Percentiles rank a stretch among this genome's conserved stretches.
phyloP scores from a whole-genome alignment of 2,113 vertebrate species.

The Speoplatyrhinus poulsoni region DNA sequence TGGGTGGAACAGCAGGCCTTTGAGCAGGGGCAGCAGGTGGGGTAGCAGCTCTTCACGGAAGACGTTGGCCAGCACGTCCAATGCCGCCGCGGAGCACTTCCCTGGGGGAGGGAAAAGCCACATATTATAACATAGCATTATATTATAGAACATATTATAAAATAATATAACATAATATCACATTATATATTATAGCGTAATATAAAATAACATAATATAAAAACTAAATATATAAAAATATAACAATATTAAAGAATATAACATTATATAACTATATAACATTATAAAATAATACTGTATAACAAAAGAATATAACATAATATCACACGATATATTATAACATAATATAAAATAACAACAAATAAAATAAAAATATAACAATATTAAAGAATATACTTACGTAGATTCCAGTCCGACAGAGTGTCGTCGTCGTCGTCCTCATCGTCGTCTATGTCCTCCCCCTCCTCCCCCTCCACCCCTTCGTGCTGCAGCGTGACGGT shows the following conservation, averaged over 20 bases:
- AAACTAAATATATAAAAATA: too few relatives aligned
- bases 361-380: too few relatives aligned
- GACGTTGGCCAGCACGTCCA: slow-evolving; percentile 92
- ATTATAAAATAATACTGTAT: too few relatives aligned
- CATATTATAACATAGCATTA: neutral
- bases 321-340: too few relatives aligned
- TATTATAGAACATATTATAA: too few relatives aligned
- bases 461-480: slow-evolving; percentile 84
- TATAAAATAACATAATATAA: too few relatives aligned
- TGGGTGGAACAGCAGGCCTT: slow-evolving; percentile 90
- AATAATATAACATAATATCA: too few relatives aligned
- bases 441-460: slow-evolving; percentile 86
- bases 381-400: slow-evolving; percentile 67
- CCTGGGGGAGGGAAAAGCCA: slow-evolving; percentile 62
- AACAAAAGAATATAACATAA: too few relatives aligned
- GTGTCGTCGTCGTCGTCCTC: slow-evolving; percentile 91
- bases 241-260: too few relatives aligned
- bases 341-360: too few relatives aligned
- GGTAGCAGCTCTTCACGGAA: slow-evolving; percentile 93
- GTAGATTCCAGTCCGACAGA: slow-evolving; percentile 92
- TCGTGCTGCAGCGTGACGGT: slow-evolving; percentile 93
- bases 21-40: slow-evolving; percentile 88
- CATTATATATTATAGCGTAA: too few relatives aligned
- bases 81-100: slow-evolving; percentile 88
- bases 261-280: too few relatives aligned